Conservation (phyloP, 2,113 vertebrate species). For the Cavia porcellus region DNA sequence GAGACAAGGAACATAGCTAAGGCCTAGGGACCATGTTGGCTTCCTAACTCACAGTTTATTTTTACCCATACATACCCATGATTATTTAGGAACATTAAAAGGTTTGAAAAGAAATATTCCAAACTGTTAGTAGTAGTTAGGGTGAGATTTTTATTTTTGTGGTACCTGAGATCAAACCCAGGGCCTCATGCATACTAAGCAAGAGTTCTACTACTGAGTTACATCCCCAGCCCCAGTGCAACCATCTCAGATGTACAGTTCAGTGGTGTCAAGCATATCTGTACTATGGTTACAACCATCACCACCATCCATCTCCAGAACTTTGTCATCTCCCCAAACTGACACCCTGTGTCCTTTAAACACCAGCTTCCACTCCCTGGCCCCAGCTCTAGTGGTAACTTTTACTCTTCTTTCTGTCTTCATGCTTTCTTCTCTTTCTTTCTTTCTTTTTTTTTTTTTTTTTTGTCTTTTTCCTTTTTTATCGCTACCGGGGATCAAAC, state of each 20-base stretch:
- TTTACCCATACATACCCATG: neutral
- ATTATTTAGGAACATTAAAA: neutral
- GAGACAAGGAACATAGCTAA: neutral
- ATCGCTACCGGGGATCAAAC: too few species aligned
- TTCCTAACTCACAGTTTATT: neutral
- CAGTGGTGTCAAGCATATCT: neutral
- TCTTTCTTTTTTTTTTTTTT: too few species aligned
- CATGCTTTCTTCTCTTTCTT: too few species aligned
- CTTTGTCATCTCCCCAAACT: neutral
- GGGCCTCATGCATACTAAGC: neutral
- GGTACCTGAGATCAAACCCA: neutral
- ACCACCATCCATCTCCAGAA: neutral
- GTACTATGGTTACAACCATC: too few species aligned
- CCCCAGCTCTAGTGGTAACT: neutral
- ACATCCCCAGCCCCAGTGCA: neutral
- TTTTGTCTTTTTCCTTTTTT: too few species aligned
- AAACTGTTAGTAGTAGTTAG: neutral
- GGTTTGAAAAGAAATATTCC: neutral
- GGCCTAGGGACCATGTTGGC: neutral
- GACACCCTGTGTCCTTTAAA: neutral
- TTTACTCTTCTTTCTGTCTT: neutral
- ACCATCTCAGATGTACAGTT: neutral
- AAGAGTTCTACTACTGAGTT: neutral
- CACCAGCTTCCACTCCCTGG: accelerated
- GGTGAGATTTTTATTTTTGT: neutral